Conservation (phyloP, 2,113 vertebrate species). For the Platichthys stellatus region DNA sequence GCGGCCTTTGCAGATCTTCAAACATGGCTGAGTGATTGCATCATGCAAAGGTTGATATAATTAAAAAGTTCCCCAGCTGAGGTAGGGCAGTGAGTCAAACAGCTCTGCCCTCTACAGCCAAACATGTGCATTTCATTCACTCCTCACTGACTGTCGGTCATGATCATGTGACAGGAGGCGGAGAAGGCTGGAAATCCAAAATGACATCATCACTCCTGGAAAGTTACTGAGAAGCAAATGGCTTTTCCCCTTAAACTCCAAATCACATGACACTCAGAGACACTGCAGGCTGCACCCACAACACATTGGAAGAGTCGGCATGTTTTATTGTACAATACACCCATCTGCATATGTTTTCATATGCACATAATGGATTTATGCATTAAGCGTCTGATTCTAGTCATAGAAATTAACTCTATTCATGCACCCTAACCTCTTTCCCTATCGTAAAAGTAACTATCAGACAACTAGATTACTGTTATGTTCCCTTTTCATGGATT, state of each 20-base stretch:
- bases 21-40: background rate
- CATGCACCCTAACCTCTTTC: too few species aligned
- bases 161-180: slow-evolving; percentile 23
- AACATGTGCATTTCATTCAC: background rate
- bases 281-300: background rate
- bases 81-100: background rate
- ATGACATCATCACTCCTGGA: slow-evolving; percentile 44
- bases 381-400: too few species aligned
- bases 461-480: too few species aligned
- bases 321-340: background rate
- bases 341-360: too few species aligned
- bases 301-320: background rate
- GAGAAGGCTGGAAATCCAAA: background rate
- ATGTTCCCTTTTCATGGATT: too few species aligned
- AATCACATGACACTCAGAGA: background rate
- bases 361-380: too few species aligned
- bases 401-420: too few species aligned
- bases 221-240: slow-evolving; percentile 43
- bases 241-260: background rate
- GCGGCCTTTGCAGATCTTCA: background rate
- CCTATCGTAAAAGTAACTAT: too few species aligned
- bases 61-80: background rate
- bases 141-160: background rate
- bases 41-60: background rate
- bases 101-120: slow-evolving; percentile 19